These are phyloP conservation scores for Capreolus pygargus DNA, from an alignment of 2,113 vertebrate genomes.

Conservation along the genomic window DNA sequence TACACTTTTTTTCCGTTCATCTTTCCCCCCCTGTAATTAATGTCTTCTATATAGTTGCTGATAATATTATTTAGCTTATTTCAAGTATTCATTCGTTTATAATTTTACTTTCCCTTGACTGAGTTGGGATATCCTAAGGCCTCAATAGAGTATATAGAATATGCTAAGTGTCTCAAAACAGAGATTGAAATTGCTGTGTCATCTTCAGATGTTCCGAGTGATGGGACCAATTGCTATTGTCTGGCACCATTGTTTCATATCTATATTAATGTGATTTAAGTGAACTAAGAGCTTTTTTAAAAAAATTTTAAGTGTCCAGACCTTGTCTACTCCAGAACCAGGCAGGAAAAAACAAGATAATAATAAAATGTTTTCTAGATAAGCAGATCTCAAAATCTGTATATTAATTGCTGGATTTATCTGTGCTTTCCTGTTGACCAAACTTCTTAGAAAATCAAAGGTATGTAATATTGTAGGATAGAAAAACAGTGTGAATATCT, in stretches of 20 bases:
- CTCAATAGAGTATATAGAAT: not conserved
- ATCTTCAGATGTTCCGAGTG: not conserved
- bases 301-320: not conserved
- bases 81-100: not conserved
- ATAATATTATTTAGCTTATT: not conserved
- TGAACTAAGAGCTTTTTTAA: not conserved
- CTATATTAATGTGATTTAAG: not conserved
- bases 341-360: not conserved
- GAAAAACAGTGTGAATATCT: not conserved
- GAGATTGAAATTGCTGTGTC: not conserved
- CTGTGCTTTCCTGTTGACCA: not conserved
- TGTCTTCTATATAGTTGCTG: not conserved
- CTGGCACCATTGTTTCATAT: not conserved
- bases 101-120: not conserved
- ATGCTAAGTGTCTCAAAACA: not conserved
- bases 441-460: not conserved
- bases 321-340: not conserved
- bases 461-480: not conserved
- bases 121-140: not conserved
- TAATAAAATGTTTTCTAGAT: not conserved
- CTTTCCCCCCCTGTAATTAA: not conserved
- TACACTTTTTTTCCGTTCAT: not conserved
- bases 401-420: not conserved
- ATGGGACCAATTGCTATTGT: not conserved
- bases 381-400: not conserved